These are phyloP conservation scores for Pterocles gutturalis DNA, from an alignment of 2,113 vertebrate species.

Conservation along the genomic window DNA sequence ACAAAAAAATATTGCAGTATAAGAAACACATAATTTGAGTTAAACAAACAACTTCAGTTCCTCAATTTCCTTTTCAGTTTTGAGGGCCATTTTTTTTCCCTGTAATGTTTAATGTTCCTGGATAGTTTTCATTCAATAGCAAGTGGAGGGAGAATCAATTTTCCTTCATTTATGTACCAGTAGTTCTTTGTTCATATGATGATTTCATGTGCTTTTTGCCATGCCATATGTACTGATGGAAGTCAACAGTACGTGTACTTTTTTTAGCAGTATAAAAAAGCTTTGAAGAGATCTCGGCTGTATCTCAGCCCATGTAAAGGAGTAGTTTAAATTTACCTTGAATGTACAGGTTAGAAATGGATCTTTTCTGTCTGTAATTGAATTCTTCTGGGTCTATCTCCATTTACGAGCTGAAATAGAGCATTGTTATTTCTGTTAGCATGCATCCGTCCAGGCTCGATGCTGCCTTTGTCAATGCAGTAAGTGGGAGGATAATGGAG, in stretches of 20 bases:
- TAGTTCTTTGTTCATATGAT: not conserved
- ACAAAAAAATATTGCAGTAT: not conserved
- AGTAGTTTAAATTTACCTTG: not conserved
- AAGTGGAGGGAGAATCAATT: not conserved
- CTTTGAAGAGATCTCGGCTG: not conserved
- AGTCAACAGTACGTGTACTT: not conserved
- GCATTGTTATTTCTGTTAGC: not conserved
- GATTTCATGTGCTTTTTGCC: conserved; percentile 4
- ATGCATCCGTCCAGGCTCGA: not conserved
- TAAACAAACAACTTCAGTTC: not conserved
- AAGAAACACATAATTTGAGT: not conserved
- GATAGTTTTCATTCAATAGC: not conserved
- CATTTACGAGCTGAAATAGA: not conserved
- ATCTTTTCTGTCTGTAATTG: not conserved
- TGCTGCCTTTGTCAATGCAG: not conserved
- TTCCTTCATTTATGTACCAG: not conserved
- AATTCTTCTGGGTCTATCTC: not conserved
- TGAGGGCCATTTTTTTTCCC: not conserved
- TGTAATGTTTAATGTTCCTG: not conserved
- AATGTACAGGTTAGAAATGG: not conserved
- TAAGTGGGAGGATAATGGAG: conserved; percentile 8
- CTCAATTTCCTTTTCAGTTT: not conserved
- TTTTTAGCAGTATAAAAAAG: not conserved
- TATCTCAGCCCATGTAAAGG: not conserved
- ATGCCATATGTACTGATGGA: not conserved